These are phyloP conservation scores for Sebastolobus alascanus DNA, from an alignment of 2,797 vertebrate species.

Conservation along the genomic window DNA sequence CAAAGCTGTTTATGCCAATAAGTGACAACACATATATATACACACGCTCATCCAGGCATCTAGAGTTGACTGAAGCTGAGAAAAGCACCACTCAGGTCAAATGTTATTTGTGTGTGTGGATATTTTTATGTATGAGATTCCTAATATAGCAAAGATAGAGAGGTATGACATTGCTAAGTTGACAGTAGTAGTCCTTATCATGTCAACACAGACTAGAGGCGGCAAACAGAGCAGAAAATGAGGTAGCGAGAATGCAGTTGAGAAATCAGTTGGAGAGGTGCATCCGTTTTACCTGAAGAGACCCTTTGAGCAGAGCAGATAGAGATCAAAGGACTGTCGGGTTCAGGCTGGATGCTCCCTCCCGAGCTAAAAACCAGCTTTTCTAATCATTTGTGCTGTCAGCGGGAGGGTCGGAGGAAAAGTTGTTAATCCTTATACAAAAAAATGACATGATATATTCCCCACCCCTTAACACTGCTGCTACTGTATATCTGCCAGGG, in stretches of 20 bases:
- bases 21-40: background rate
- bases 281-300: slow-evolving; percentile 74
- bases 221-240: slow-evolving; percentile 71
- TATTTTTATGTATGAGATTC: slow-evolving; percentile 31
- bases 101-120: background rate
- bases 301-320: slow-evolving; percentile 73
- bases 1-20: background rate
- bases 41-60: background rate
- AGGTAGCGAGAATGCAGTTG: slow-evolving; percentile 49
- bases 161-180: slow-evolving; percentile 43
- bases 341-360: slow-evolving; percentile 60
- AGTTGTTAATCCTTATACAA: slow-evolving; percentile 64
- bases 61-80: slow-evolving; percentile 4
- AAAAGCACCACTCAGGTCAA: slow-evolving; percentile 10
- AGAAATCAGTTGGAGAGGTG: slow-evolving; percentile 62
- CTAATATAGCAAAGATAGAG: slow-evolving; percentile 31
- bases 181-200: slow-evolving; percentile 70
- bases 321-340: slow-evolving; percentile 72
- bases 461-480: slow-evolving; percentile 12
- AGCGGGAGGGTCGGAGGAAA: slow-evolving; percentile 50
- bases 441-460: slow-evolving; percentile 52
- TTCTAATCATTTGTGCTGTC: slow-evolving; percentile 70
- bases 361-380: slow-evolving; percentile 55
- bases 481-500: slow-evolving; percentile 21
- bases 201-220: slow-evolving; percentile 68